phyloP scores from a whole-genome alignment of 2,113 vertebrate species.

The Daphoenositta chrysoptera region DNA sequence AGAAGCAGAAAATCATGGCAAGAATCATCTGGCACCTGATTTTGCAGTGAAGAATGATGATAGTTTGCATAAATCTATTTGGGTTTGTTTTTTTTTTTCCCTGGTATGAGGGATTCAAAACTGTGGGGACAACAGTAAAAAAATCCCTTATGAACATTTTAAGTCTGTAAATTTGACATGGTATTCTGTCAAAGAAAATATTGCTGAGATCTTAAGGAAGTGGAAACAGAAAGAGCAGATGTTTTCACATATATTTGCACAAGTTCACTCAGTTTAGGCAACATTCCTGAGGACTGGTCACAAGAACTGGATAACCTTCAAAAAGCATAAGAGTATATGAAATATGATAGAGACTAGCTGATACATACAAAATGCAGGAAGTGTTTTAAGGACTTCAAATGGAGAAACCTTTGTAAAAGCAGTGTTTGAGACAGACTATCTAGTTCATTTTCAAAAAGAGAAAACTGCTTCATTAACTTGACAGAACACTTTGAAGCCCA shows the following conservation, averaged over 20 bases:
- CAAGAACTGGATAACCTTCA: slow-evolving; percentile 36
- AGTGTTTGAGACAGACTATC: background rate
- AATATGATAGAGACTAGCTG: background rate
- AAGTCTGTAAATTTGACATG: slow-evolving; percentile 29
- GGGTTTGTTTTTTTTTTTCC: background rate
- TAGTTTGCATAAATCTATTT: background rate
- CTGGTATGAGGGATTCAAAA: background rate
- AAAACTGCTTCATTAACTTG: slow-evolving; percentile 32
- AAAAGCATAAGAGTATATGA: slow-evolving; percentile 17
- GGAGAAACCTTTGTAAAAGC: slow-evolving; percentile 48
- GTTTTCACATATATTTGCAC: slow-evolving; percentile 60
- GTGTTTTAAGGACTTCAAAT: slow-evolving; percentile 1
- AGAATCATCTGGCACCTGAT: background rate
- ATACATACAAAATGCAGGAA: slow-evolving; percentile 15
- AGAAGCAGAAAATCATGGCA: background rate
- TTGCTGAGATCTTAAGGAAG: slow-evolving; percentile 52
- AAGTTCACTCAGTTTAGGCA: slow-evolving; percentile 50
- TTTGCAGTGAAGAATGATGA: background rate
- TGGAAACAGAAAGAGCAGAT: slow-evolving; percentile 47
- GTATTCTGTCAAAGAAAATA: slow-evolving; percentile 58
- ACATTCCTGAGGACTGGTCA: slow-evolving; percentile 34
- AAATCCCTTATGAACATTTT: background rate
- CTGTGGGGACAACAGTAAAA: background rate
- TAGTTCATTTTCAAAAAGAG: background rate
- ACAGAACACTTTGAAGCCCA: slow-evolving; percentile 16